Percentiles rank a stretch among this genome's conserved stretches.
phyloP scores from a whole-genome alignment of 2,797 vertebrate species.

The Phrynocephalus forsythii region DNA sequence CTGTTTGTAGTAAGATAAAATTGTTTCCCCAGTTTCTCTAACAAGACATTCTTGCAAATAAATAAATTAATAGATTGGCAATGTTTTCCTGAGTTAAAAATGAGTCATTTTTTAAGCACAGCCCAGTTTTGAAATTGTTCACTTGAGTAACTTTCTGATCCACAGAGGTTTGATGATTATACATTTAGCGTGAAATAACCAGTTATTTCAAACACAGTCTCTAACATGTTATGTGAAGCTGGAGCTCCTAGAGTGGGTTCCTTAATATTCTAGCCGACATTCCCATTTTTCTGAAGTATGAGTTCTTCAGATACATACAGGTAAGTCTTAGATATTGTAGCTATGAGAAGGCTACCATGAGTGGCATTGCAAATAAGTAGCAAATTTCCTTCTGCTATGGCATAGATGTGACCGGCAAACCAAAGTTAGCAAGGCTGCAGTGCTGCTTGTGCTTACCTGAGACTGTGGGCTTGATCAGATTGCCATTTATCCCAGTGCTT shows the following conservation, averaged over 20 bases:
- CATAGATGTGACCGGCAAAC: constrained; percentile 54
- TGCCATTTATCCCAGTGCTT: too few relatives aligned
- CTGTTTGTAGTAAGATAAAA: background rate
- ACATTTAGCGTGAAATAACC: constrained; percentile 70
- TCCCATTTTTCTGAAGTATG: constrained; percentile 74
- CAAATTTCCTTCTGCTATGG: constrained; percentile 59
- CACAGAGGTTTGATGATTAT: constrained; percentile 68
- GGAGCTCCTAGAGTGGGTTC: constrained; percentile 70
- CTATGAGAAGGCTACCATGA: constrained; percentile 62
- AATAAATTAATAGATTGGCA: constrained; percentile 36
- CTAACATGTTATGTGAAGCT: constrained; percentile 66
- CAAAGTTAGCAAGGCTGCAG: constrained; percentile 22
- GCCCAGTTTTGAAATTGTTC: constrained; percentile 61
- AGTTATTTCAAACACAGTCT: constrained; percentile 64
- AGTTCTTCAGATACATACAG: constrained; percentile 61
- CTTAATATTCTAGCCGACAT: constrained; percentile 74
- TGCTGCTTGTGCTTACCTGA: background rate
- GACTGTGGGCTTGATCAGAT: background rate
- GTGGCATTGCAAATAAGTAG: constrained; percentile 65
- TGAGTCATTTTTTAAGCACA: constrained; percentile 60
- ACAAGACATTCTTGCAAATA: constrained; percentile 46
- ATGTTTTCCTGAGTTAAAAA: constrained; percentile 68
- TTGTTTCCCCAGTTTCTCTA: background rate
- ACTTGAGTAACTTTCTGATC: constrained; percentile 72
- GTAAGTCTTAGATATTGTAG: constrained; percentile 72